These are phyloP conservation scores for Lepidothrix coronata DNA, from an alignment of 2,113 vertebrate species.

Conservation along the genomic window DNA sequence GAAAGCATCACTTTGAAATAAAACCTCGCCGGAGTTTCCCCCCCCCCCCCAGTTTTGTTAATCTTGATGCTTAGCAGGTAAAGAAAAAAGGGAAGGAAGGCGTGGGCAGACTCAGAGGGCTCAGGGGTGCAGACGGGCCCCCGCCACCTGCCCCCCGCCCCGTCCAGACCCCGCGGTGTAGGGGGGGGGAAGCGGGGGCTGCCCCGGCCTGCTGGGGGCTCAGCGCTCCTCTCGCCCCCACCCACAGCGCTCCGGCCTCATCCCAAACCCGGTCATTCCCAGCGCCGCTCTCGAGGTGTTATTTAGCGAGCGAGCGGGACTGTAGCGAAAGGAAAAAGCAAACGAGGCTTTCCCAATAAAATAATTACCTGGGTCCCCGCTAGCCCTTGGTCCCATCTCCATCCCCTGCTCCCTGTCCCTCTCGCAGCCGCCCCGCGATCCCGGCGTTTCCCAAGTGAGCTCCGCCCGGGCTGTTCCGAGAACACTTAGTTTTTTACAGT, in stretches of 20 bases:
- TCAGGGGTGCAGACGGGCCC: background rate
- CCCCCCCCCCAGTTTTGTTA: background rate
- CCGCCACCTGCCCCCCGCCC: background rate
- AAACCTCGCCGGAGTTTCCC: background rate
- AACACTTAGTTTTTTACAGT: background rate
- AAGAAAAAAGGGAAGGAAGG: background rate
- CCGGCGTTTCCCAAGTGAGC: background rate
- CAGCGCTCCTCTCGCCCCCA: background rate
- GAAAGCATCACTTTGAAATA: background rate
- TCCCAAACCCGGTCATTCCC: background rate
- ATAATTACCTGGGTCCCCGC: background rate
- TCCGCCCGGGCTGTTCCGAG: background rate
- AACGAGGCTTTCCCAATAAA: background rate
- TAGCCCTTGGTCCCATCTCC: accelerated
- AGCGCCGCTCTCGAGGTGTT: background rate
- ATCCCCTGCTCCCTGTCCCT: background rate
- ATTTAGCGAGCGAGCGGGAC: background rate
- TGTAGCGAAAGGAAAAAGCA: background rate
- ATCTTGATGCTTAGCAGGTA: background rate
- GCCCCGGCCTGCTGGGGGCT: background rate
- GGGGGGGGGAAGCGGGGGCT: too few species aligned
- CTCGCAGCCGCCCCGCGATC: background rate
- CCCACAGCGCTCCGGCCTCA: accelerated
- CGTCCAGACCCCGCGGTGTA: accelerated
- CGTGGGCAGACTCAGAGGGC: background rate